A percentile compares a stretch with the other conserved stretches of the same genome.
phyloP scores from a whole-genome alignment of 53 echinoderm and acorn worm genomes.

The Actinopyga echinites region DNA sequence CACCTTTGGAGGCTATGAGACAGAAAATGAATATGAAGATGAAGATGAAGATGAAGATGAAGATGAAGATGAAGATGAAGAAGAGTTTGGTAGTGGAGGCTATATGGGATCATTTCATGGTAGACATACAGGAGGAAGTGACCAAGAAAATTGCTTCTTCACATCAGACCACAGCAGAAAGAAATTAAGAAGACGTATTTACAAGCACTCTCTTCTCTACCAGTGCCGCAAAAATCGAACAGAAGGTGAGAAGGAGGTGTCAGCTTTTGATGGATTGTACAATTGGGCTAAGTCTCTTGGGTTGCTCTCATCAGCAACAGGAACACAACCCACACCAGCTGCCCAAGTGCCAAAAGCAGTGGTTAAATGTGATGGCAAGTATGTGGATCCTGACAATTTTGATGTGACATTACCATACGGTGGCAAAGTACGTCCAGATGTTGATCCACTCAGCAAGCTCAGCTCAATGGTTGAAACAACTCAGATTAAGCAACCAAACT shows the following conservation, averaged over 20 bases:
- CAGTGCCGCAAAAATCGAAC: neutral
- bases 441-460: conserved; percentile 83
- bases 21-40: conserved; percentile 23
- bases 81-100: too few species aligned
- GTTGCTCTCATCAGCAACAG: conserved; percentile 12
- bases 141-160: neutral
- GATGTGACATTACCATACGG: conserved; percentile 51
- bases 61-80: conserved; percentile 22
- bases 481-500: conserved; percentile 16
- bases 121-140: neutral
- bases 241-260: neutral
- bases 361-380: conserved; percentile 55
- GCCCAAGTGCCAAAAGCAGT: conserved; percentile 18
- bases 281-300: conserved; percentile 37
- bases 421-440: conserved; percentile 68
- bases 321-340: neutral
- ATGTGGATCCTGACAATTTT: conserved; percentile 93
- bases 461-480: conserved; percentile 85
- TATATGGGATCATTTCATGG: neutral
- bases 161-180: conserved; percentile 1
- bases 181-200: conserved; percentile 11
- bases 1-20: conserved; percentile 15
- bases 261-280: conserved; percentile 34
- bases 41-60: conserved; percentile 33
- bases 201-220: conserved; percentile 38